Evolutionary conservation across 2,113 vertebrate species (phyloP).

Genomic region (Neogale vison): DNA sequence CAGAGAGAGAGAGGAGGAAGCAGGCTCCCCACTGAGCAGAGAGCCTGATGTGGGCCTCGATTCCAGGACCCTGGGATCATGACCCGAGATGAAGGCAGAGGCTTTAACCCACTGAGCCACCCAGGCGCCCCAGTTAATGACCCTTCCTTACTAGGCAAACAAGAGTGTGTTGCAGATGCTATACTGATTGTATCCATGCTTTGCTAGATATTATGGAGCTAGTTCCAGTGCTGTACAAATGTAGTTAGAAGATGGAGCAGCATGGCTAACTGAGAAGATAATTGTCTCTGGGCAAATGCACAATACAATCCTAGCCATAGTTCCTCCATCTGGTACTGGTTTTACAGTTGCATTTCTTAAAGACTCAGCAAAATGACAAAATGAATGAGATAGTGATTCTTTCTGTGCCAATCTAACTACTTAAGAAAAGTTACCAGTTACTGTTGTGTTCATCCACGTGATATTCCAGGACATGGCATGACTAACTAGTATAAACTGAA

Average conservation of each 20-base stretch:
- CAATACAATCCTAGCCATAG: not conserved
- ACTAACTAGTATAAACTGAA: not conserved
- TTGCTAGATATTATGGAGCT: not conserved
- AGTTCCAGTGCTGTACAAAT: not conserved
- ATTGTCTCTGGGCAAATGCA: not conserved
- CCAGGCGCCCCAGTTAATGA: not conserved
- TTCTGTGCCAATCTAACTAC: not conserved
- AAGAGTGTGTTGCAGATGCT: not conserved
- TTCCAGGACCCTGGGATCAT: no score
- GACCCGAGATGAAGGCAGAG: no score
- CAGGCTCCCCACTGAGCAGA: no score
- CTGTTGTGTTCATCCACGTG: not conserved
- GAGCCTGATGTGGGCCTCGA: no score
- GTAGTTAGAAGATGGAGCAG: not conserved
- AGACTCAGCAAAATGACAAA: conserved; percentile 5
- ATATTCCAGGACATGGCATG: not conserved
- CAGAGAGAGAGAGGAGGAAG: no score
- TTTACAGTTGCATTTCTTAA: not conserved
- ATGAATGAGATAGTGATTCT: not conserved
- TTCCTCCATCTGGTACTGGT: not conserved
- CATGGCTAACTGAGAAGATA: not conserved
- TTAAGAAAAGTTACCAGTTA: not conserved
- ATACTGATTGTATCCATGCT: not conserved
- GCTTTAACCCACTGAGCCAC: no score
- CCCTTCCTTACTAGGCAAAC: not conserved